Evolutionary conservation across 2,113 vertebrate genomes (phyloP), one percentile per base, ranked within the genome.

Genomic region (Drymodes brunneopygia): DNA sequence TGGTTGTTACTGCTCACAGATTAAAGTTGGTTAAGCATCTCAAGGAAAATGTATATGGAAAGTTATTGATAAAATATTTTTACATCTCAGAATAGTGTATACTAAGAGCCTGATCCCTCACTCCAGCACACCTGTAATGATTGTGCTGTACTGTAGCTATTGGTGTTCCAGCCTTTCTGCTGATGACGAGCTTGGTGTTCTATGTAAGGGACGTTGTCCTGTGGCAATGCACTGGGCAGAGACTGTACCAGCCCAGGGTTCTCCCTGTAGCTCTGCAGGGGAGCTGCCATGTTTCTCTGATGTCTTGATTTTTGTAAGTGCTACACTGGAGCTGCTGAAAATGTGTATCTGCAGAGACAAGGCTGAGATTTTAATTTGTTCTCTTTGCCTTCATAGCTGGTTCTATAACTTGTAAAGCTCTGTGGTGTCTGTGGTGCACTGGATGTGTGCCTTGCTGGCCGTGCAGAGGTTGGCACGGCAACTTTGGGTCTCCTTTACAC

Each of bases 11-110:
- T 8, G 1, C 56, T 91, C 31, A 65, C n/a, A 57, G 42, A 38
- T 51, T 35, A 29, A 82, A 65, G 56, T 5, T 61, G 27, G 12
- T 56, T 81, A 61, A 69, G 61, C 10, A 33, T 65, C 31, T 70
- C 0, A 0, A 85, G 20, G 50, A 48, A 70, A 87, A 65, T 12
- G 2, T 50, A 2, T 65, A 6, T 64, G 44, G 5, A 44, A 79
- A 79, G 40, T 61, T 69, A 56, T 8, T 31, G 13, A 38, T 29
- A 11, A 56, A 54, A 14, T 47, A 29, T 36, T 47, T 73, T 40
- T 48, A 10, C 79, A 13, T 53, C 24, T 94, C 27, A 51, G 40
- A 65, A 27, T 29, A 35, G 6, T 13, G 4, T 7, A 3, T 56
- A 8, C 18, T 33, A 48, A 8, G 21, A 70, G 36, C 50, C 58